Conservation (phyloP, 2,888 invertebrate species). For the Gortyna flavago region DNA sequence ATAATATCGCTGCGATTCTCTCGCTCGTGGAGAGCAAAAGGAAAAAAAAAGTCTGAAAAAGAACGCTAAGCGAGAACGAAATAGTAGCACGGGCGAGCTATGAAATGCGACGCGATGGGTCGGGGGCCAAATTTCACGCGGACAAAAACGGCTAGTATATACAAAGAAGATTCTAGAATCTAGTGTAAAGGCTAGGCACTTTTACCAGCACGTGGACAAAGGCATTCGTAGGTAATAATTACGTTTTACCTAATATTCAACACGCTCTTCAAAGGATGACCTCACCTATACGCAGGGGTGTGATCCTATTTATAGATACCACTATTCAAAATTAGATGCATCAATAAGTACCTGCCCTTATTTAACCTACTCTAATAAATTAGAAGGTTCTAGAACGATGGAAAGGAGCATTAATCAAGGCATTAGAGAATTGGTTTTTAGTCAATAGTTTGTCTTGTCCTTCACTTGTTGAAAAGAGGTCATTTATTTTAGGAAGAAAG, state of each 20-base stretch:
- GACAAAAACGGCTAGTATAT: not conserved
- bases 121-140: too few species aligned
- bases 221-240: not conserved
- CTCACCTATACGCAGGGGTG: conserved; percentile 22
- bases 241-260: conserved; percentile 4
- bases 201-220: not conserved
- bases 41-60: too few species aligned
- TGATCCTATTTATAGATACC: conserved; percentile 38
- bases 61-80: too few species aligned
- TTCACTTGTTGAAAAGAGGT: conserved; percentile 1
- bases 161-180: conserved; percentile 1
- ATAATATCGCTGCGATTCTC: too few species aligned
- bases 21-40: too few species aligned
- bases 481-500: not conserved
- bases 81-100: too few species aligned
- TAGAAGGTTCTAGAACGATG: conserved; percentile 2
- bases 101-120: too few species aligned
- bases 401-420: not conserved
- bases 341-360: conserved; percentile 9
- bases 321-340: conserved; percentile 46
- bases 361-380: conserved; percentile 46
- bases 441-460: not conserved
- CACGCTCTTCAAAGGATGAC: not conserved
- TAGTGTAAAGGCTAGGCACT: not conserved
- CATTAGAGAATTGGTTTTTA: conserved; percentile 30